A percentile compares a stretch with the other conserved stretches of the same genome.
phyloP scores from a whole-genome alignment of 2,113 vertebrate species.

The Acanthochromis polyacanthus region DNA sequence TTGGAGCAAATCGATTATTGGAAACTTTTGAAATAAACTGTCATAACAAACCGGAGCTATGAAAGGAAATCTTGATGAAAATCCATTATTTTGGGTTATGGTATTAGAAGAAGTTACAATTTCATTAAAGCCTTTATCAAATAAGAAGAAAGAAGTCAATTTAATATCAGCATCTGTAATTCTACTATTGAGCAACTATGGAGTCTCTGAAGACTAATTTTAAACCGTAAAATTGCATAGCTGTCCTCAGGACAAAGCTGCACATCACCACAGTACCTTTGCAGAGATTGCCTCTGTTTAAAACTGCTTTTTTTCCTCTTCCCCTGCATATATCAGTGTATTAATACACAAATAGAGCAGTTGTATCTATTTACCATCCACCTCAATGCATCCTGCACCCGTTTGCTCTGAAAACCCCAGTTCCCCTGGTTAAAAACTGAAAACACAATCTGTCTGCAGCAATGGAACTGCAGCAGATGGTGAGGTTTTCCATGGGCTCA shows the following conservation, averaged over 20 bases:
- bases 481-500: slow-evolving; percentile 82
- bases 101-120: too few relatives aligned
- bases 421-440: slow-evolving; percentile 68
- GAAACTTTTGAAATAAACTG: too few relatives aligned
- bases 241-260: slow-evolving; percentile 26
- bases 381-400: slow-evolving; percentile 45
- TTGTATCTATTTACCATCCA: slow-evolving; percentile 64
- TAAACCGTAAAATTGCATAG: not conserved
- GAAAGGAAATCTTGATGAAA: too few relatives aligned
- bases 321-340: slow-evolving; percentile 17
- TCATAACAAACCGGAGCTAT: too few relatives aligned
- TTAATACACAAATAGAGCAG: slow-evolving; percentile 37
- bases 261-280: slow-evolving; percentile 10
- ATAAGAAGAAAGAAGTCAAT: not conserved
- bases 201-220: slow-evolving; percentile 14
- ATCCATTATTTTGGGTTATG: too few relatives aligned
- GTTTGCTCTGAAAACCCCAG: slow-evolving; percentile 58
- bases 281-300: slow-evolving; percentile 19
- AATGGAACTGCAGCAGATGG: slow-evolving; percentile 84
- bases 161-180: slow-evolving; percentile 10
- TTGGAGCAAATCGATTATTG: too few relatives aligned
- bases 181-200: slow-evolving; percentile 9
- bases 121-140: not conserved
- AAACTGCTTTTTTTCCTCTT: slow-evolving; percentile 15
- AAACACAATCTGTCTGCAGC: slow-evolving; percentile 82